Percentiles rank a stretch among this genome's conserved stretches.
These are phyloP conservation scores for Pseudocheirus occidentalis DNA, from an alignment of 2,797 vertebrate genomes.

Conservation along the genomic window DNA sequence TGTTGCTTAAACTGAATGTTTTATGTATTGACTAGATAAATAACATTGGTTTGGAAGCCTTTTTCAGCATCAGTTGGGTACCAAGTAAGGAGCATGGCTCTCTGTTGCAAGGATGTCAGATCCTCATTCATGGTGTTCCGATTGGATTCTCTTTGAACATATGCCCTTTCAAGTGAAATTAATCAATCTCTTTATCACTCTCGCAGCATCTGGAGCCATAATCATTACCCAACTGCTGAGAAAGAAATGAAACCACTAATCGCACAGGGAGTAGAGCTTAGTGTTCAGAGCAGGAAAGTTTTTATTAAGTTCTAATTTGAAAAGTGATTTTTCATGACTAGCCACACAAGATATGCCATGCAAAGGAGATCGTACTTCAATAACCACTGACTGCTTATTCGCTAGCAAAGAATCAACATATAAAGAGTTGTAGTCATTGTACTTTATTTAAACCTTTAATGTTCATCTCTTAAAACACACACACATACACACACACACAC, in stretches of 20 bases:
- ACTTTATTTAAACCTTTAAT: conserved; percentile 55
- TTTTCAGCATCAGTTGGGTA: conserved; percentile 79
- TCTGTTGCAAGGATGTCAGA: conserved; percentile 78
- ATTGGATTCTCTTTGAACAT: conserved; percentile 90
- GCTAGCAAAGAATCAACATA: conserved; percentile 57
- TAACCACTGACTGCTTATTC: conserved; percentile 33
- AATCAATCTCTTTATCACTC: conserved; percentile 97
- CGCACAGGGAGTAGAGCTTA: conserved; percentile 87
- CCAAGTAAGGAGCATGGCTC: conserved; percentile 72
- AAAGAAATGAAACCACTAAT: conserved; percentile 95
- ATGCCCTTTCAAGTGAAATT: conserved; percentile 94
- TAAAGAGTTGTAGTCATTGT: conserved; percentile 33
- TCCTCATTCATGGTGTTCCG: conserved; percentile 77
- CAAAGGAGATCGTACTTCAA: conserved; percentile 59
- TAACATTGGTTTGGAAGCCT: conserved; percentile 45
- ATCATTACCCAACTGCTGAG: conserved; percentile 94
- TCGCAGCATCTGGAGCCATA: conserved; percentile 89
- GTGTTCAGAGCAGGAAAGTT: conserved; percentile 86
- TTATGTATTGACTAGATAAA: conserved; percentile 51
- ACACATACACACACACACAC: background rate
- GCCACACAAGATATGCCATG: conserved; percentile 71
- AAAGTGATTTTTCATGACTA: conserved; percentile 85
- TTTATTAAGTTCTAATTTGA: conserved; percentile 87
- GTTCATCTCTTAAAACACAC: background rate
- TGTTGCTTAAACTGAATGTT: conserved; percentile 35